Conservation (phyloP, 2,797 vertebrate species). For the Otolemur crassicaudatus region DNA sequence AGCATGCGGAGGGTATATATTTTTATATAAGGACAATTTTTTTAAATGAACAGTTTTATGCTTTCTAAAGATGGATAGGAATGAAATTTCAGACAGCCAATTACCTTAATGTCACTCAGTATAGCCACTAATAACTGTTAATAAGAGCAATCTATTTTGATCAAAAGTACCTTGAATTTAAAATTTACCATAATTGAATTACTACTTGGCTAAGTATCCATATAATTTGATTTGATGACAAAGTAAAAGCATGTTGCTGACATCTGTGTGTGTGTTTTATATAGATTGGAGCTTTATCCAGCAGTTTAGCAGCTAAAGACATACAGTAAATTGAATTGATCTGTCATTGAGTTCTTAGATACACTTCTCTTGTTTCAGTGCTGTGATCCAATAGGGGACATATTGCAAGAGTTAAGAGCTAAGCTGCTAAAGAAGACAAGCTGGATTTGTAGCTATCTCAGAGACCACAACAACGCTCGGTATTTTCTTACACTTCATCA, state of each 20-base stretch:
- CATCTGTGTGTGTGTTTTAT: not conserved
- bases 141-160: slow-evolving; percentile 37
- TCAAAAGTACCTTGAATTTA: slow-evolving; percentile 49
- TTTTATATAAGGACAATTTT: slow-evolving; percentile 19
- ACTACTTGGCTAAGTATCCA: slow-evolving; percentile 61
- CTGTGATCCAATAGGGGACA: slow-evolving; percentile 85
- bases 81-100: slow-evolving; percentile 4
- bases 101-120: slow-evolving; percentile 33
- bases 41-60: not conserved
- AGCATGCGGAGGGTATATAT: not conserved
- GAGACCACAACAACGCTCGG: slow-evolving; percentile 54
- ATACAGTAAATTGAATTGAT: slow-evolving; percentile 59
- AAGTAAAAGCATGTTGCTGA: not conserved
- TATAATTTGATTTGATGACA: slow-evolving; percentile 40
- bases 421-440: slow-evolving; percentile 70
- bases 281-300: not conserved
- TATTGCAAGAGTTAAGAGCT: slow-evolving; percentile 82
- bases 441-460: slow-evolving; percentile 62
- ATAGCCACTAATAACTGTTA: slow-evolving; percentile 31
- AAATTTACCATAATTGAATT: slow-evolving; percentile 50
- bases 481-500: slow-evolving; percentile 84
- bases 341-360: slow-evolving; percentile 85
- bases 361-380: slow-evolving; percentile 81
- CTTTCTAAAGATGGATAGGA: not conserved
- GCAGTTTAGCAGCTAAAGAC: slow-evolving; percentile 33